Evolutionary conservation across 92 coral and sea anemone genomes (phyloP), one percentile per base, ranked within the genome.

Genomic region (Porites evermanni): DNA sequence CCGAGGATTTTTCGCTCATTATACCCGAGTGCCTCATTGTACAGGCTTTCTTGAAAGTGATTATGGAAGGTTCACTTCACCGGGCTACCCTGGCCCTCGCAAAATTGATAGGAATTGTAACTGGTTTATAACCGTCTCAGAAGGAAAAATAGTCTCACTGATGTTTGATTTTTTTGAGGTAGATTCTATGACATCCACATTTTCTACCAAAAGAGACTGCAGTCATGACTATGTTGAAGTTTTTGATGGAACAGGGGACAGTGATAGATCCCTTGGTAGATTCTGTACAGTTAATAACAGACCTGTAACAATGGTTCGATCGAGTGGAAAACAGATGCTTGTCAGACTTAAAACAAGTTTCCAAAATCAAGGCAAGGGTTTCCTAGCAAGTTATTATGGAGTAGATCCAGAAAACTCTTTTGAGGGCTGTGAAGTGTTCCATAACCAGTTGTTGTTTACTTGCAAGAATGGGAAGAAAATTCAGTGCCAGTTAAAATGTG

Each of bases 401-500:
- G 77, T 94, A 32, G 93, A 90, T 65, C 95, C 98, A 4, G 77
- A 90, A 52, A 92, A 92, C 88, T 85, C 81, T 64, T 92, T 82
- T 70, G 92, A 78, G 50, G 91, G 82, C 65, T 94, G 98, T 51
- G 64, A 91, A 17, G 88, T 81, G 69, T 79, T 85, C 58, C 88
- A 93, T 10, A 53, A 90, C 72, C 89, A 90, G 56, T 70, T 94
- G 24, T 63, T 94, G 51, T 94, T 84, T 64, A 90, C 78, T 69
- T 94, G 98, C 68, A 79, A 90, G 2, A 92, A 88, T 71, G 94
- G 92, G 6, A 87, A 81, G 67, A 86, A 73, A 67, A 88, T 94
- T 53, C 94, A 85, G 50, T 94, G 98, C 50, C 92, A 87, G 69
- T 90, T 95, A 94, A 92, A 94, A 64, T 94, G 98, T 72, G 98